Evolutionary conservation across 2,888 invertebrate species (phyloP).

Genomic region (Hemithea aestivaria): DNA sequence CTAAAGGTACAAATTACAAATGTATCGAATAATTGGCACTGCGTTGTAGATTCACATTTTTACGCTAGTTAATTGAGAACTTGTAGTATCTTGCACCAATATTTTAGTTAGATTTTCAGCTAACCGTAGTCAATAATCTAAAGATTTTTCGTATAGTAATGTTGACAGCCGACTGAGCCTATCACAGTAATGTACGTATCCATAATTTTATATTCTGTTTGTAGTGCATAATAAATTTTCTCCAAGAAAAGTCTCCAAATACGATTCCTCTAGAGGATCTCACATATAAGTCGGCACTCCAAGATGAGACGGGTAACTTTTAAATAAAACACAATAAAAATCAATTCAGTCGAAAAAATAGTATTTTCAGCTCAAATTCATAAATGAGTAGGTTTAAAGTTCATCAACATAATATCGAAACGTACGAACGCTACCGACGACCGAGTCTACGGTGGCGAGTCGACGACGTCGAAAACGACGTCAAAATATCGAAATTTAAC

Average conservation of each 20-base stretch:
- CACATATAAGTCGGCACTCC: slow-evolving; percentile 31
- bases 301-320: slow-evolving; percentile 52
- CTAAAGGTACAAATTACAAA: slow-evolving; percentile 34
- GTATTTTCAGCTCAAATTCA: slow-evolving; percentile 1
- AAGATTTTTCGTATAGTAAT: not conserved
- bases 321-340: slow-evolving; percentile 1
- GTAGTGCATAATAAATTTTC: slow-evolving; percentile 25
- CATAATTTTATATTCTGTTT: slow-evolving; percentile 12
- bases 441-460: slow-evolving; percentile 22
- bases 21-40: slow-evolving; percentile 43
- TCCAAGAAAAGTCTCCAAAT: slow-evolving; percentile 25
- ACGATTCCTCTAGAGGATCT: too few relatives aligned
- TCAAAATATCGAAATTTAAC: slow-evolving; percentile 72
- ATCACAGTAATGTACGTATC: not conserved
- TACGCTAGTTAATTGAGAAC: slow-evolving; percentile 18
- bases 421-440: slow-evolving; percentile 23
- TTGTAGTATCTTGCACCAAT: slow-evolving; percentile 32
- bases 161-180: slow-evolving; percentile 2
- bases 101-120: slow-evolving; percentile 29
- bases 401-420: slow-evolving; percentile 8
- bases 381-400: slow-evolving; percentile 1
- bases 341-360: slow-evolving; percentile 1
- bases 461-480: slow-evolving; percentile 47
- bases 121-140: slow-evolving; percentile 14
- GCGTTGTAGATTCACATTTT: slow-evolving; percentile 36